Conservation (phyloP, 2,888 invertebrate species). For the Psococerastis gibbosa region DNA sequence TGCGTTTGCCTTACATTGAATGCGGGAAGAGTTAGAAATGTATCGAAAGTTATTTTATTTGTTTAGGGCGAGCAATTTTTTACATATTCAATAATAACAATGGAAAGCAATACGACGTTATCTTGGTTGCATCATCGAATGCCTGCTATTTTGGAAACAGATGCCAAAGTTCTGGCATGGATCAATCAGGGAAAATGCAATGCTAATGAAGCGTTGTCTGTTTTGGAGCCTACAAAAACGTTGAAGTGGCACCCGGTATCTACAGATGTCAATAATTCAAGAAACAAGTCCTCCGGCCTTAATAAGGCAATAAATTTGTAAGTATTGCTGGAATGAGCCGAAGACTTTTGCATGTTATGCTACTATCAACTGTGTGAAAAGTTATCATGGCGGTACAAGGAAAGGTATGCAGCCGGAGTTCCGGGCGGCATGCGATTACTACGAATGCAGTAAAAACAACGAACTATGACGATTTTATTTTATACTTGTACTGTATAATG, state of each 20-base stretch:
- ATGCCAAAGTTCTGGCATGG: constrained; percentile 47
- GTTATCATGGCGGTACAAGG: no score
- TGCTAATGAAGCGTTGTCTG: constrained; percentile 31
- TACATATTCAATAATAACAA: constrained; percentile 59
- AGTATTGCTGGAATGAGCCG: not conserved
- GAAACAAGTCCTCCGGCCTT: constrained; percentile 32
- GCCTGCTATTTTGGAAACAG: constrained; percentile 55
- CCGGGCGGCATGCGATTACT: no score
- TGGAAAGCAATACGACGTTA: constrained; percentile 44
- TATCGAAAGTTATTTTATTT: constrained; percentile 7
- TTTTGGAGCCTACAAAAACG: constrained; percentile 33
- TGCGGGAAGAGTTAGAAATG: no score
- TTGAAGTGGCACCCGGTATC: constrained; percentile 52
- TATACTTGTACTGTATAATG: no score
- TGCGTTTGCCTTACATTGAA: no score
- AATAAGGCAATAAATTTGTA: not conserved
- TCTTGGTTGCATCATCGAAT: constrained; percentile 61
- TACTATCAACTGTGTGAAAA: no score
- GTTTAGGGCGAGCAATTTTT: constrained; percentile 36
- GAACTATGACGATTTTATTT: no score
- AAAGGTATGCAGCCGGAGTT: no score
- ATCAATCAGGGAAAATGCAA: constrained; percentile 36
- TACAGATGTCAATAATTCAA: constrained; percentile 47
- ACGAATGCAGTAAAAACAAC: no score
- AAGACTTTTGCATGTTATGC: no score